phyloP scores from a whole-genome alignment of 1,140 invertebrate genomes.

The Triops cancriformis region DNA sequence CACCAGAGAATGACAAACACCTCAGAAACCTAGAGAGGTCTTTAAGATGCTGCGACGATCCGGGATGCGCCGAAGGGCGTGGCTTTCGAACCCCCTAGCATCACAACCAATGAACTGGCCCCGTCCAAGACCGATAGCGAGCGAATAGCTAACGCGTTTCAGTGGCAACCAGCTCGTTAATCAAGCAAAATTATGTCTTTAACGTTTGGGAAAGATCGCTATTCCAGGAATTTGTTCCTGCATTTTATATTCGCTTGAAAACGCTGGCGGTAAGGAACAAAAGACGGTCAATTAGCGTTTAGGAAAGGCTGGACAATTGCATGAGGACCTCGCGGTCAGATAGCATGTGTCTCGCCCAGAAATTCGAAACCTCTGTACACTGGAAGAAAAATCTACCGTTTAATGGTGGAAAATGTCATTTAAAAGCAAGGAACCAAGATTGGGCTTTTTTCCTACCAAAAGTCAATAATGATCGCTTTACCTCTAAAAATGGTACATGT shows the following conservation, averaged over 20 bases:
- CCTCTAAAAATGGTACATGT: too few relatives aligned
- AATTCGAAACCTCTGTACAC: too few relatives aligned
- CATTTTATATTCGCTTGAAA: neutral
- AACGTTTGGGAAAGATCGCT: neutral
- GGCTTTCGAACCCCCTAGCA: neutral
- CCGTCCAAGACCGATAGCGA: neutral
- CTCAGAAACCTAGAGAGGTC: neutral
- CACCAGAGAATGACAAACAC: neutral
- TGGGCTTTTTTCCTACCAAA: too few relatives aligned
- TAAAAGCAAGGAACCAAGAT: too few relatives aligned
- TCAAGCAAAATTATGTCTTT: neutral
- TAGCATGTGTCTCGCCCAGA: too few relatives aligned
- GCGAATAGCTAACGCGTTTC: conserved; percentile 5
- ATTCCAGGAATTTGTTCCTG: neutral
- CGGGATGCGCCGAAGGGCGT: neutral
- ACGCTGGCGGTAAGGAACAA: neutral
- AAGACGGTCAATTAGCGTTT: neutral
- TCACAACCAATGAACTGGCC: neutral
- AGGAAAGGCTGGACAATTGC: too few relatives aligned
- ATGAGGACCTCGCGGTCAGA: too few relatives aligned
- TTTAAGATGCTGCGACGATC: neutral
- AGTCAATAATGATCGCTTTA: too few relatives aligned
- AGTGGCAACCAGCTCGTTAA: neutral
- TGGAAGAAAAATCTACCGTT: too few relatives aligned
- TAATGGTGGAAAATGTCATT: too few relatives aligned